Conservation (phyloP, 2,113 vertebrate genomes). For the Psilopogon haemacephalus region DNA sequence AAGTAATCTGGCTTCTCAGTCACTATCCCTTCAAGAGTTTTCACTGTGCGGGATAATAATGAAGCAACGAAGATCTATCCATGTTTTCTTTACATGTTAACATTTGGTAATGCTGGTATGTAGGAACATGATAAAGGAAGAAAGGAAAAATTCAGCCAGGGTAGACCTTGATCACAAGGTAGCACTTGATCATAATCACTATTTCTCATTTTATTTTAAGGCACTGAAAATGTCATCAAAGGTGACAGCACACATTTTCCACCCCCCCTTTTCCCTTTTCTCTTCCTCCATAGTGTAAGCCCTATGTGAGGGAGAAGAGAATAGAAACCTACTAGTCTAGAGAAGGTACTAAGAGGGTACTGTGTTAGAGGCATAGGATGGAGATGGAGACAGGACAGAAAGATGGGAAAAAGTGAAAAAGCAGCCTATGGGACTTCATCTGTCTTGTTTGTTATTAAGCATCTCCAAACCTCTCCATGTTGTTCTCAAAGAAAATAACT, state of each 20-base stretch:
- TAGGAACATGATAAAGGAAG: not conserved
- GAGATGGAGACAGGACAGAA: not conserved
- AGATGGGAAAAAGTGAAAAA: not conserved
- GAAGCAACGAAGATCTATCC: not conserved
- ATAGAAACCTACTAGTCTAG: not conserved
- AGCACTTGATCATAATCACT: not conserved
- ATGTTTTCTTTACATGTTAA: not conserved
- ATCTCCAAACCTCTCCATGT: not conserved
- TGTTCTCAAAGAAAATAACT: not conserved
- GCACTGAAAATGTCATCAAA: not conserved
- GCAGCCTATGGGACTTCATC: not conserved
- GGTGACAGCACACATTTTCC: not conserved
- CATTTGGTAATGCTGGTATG: not conserved
- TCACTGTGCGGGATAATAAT: not conserved
- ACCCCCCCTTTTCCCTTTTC: not conserved
- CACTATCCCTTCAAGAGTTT: not conserved
- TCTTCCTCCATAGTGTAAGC: not conserved
- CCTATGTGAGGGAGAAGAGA: not conserved
- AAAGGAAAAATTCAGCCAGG: not conserved
- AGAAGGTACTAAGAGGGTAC: not conserved
- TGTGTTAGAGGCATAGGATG: not conserved
- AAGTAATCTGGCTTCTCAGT: slow-evolving; percentile 48
- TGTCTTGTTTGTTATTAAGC: not conserved
- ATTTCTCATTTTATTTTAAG: not conserved
- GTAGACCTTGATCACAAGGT: not conserved